Percentiles rank a stretch among this genome's conserved stretches.
Conservation (phyloP, 2,797 vertebrate genomes). For the Hypotaenidia philippensis region DNA sequence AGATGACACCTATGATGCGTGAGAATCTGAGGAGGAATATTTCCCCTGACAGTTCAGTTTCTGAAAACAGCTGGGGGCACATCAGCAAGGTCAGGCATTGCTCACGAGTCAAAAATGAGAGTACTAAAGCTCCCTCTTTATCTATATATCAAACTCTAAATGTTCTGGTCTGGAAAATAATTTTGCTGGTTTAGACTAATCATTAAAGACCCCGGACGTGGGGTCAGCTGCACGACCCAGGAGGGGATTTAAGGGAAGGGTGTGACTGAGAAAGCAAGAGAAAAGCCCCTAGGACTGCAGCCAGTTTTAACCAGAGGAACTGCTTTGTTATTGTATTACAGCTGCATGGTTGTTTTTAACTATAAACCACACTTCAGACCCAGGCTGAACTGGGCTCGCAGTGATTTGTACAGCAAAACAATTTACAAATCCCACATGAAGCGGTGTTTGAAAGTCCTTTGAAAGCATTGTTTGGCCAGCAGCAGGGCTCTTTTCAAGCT, state of each 20-base stretch:
- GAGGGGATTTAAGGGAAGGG: slow-evolving; percentile 45
- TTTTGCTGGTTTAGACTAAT: not conserved
- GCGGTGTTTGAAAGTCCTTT: slow-evolving; percentile 2
- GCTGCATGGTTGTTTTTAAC: slow-evolving; percentile 12
- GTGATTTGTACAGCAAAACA: not conserved
- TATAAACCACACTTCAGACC: not conserved
- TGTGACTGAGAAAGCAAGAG: slow-evolving; percentile 47
- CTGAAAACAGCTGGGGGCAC: not conserved
- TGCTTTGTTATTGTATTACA: slow-evolving; percentile 32
- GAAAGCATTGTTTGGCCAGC: slow-evolving; percentile 45
- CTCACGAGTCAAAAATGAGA: slow-evolving; percentile 20
- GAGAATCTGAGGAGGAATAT: not conserved
- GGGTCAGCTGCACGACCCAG: not conserved
- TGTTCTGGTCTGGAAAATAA: slow-evolving; percentile 28
- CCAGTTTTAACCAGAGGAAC: slow-evolving; percentile 48
- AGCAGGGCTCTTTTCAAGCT: slow-evolving; percentile 19
- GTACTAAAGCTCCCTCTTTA: not conserved
- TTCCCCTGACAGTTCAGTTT: not conserved
- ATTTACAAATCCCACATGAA: slow-evolving; percentile 29
- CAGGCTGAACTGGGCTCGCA: not conserved
- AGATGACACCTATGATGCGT: accelerated
- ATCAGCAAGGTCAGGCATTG: not conserved
- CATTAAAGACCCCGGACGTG: not conserved
- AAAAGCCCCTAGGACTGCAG: not conserved
- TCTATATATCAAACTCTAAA: slow-evolving; percentile 22